These are phyloP conservation scores for Campylomormyrus numenius DNA, from an alignment of 2,113 vertebrate genomes.

Conservation along the genomic window DNA sequence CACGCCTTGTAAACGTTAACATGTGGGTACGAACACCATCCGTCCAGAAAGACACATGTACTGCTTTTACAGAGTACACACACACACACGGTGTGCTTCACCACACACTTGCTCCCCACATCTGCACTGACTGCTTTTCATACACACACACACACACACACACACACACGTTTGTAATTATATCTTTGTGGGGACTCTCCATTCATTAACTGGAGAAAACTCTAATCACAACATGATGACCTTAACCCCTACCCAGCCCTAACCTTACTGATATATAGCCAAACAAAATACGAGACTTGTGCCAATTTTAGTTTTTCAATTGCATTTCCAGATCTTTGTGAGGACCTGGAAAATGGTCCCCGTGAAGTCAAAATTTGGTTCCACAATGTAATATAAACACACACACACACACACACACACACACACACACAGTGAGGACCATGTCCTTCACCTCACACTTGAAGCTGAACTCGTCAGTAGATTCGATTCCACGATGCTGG, in stretches of 20 bases:
- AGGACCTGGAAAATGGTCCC: too few relatives aligned
- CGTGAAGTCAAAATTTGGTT: too few relatives aligned
- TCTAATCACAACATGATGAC: too few relatives aligned
- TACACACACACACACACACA: not conserved
- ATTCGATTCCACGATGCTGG: not conserved
- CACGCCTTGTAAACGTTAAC: not conserved
- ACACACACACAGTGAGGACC: not conserved
- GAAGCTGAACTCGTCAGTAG: not conserved
- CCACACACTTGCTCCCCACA: not conserved
- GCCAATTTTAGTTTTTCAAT: too few relatives aligned
- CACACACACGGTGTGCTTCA: not conserved
- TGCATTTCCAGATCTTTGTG: too few relatives aligned
- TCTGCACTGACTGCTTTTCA: not conserved
- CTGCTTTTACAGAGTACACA: not conserved
- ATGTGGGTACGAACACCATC: not conserved
- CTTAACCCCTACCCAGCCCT: too few relatives aligned
- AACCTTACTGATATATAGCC: too few relatives aligned
- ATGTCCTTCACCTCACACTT: not conserved
- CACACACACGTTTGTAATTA: not conserved
- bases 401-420: too few relatives aligned
- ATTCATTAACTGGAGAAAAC: too few relatives aligned
- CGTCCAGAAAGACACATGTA: not conserved
- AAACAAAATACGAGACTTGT: too few relatives aligned
- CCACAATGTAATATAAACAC: too few relatives aligned
- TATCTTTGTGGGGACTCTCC: too few relatives aligned